A percentile compares a stretch with the other conserved stretches of the same genome.
phyloP scores from a whole-genome alignment of 2,888 invertebrate genomes.

The Tachystola acroxantha region DNA sequence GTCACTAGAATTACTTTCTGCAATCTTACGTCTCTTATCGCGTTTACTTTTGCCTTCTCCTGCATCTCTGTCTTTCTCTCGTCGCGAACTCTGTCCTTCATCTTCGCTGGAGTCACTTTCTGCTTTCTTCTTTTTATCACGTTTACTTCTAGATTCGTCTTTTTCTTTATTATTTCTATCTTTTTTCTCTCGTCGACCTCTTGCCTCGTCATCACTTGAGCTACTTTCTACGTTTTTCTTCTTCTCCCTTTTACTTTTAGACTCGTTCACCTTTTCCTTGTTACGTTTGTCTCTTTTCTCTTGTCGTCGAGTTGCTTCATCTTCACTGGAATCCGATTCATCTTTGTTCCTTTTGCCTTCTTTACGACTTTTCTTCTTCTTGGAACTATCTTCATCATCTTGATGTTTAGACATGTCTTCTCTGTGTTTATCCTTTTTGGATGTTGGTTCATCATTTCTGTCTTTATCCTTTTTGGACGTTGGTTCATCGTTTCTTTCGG shows the following conservation, averaged over 20 bases:
- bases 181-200: neutral
- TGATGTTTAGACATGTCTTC: slow-evolving; percentile 12
- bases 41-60: slow-evolving; percentile 15
- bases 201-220: slow-evolving; percentile 3
- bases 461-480: slow-evolving; percentile 6
- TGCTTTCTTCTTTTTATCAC: slow-evolving; percentile 9
- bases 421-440: slow-evolving; percentile 13
- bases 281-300: slow-evolving; percentile 13
- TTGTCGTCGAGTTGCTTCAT: slow-evolving; percentile 4
- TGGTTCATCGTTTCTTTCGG: slow-evolving; percentile 6
- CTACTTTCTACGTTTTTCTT: slow-evolving; percentile 9
- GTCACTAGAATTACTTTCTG: slow-evolving; percentile 6
- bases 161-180: neutral
- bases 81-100: slow-evolving; percentile 1
- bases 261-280: slow-evolving; percentile 11
- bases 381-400: slow-evolving; percentile 15
- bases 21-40: slow-evolving; percentile 6
- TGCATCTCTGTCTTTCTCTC: slow-evolving; percentile 3
- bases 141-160: slow-evolving; percentile 11
- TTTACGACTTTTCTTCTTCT: slow-evolving; percentile 10
- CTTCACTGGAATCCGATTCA: slow-evolving; percentile 6
- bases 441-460: neutral
- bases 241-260: slow-evolving; percentile 16
- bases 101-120: slow-evolving; percentile 6
- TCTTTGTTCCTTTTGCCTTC: slow-evolving; percentile 13